phyloP scores from a whole-genome alignment of 2,797 vertebrate species.

The Triplophysa yarkandensis region DNA sequence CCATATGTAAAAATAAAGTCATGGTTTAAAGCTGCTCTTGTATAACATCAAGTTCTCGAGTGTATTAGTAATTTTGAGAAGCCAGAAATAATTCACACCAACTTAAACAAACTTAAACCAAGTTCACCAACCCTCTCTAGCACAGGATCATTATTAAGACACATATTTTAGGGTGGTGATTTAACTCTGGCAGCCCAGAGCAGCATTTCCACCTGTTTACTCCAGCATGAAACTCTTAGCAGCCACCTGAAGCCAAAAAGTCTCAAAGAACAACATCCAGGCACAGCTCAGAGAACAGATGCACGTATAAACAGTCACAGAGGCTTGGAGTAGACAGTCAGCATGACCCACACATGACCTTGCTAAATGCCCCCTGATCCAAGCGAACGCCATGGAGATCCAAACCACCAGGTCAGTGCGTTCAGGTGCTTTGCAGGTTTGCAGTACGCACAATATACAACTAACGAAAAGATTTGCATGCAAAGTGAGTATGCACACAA shows the following conservation, averaged over 20 bases:
- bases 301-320: slow-evolving; percentile 52
- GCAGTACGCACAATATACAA: neutral
- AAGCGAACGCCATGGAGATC: neutral
- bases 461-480: neutral
- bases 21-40: too few species aligned
- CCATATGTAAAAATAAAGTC: too few species aligned
- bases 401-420: neutral
- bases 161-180: neutral
- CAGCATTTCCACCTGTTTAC: slow-evolving; percentile 14
- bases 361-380: slow-evolving; percentile 5
- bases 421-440: neutral
- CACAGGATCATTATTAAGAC: neutral
- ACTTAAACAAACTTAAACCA: neutral
- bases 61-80: too few species aligned
- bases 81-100: neutral
- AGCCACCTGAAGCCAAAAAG: slow-evolving; percentile 39
- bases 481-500: neutral
- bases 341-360: slow-evolving; percentile 46
- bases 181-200: neutral
- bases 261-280: slow-evolving; percentile 37
- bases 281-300: slow-evolving; percentile 44
- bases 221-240: slow-evolving; percentile 29
- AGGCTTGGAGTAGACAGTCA: slow-evolving; percentile 49
- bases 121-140: neutral
- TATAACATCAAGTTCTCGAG: too few species aligned